These are phyloP conservation scores for Garrulus glandarius DNA, from an alignment of 2,797 vertebrate species.

Conservation along the genomic window DNA sequence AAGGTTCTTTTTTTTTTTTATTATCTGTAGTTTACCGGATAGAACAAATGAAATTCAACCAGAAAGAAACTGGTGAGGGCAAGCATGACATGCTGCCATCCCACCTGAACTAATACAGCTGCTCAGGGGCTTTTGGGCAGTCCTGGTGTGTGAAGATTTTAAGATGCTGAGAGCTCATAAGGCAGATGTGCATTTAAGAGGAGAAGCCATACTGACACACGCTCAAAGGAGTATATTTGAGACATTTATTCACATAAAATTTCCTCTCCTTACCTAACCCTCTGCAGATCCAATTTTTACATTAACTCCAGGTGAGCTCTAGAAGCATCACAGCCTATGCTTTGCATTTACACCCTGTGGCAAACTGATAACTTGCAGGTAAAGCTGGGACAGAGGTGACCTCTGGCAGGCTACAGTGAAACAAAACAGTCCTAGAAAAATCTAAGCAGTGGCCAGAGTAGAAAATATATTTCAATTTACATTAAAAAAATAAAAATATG, in stretches of 20 bases:
- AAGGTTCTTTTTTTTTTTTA: not conserved
- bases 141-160: not conserved
- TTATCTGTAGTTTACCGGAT: not conserved
- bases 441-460: not conserved
- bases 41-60: not conserved
- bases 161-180: not conserved
- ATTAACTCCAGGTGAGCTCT: not conserved
- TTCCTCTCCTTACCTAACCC: not conserved
- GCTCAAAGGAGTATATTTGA: not conserved
- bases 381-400: not conserved
- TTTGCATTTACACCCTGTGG: not conserved
- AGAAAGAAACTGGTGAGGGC: not conserved
- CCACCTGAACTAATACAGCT: not conserved
- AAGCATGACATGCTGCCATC: not conserved
- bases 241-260: not conserved
- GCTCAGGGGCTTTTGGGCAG: not conserved
- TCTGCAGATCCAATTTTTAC: not conserved
- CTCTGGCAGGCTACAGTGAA: not conserved
- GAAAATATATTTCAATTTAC: not conserved
- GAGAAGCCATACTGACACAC: not conserved
- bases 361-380: not conserved
- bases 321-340: not conserved
- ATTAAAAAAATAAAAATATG: accelerated
- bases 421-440: not conserved
- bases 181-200: not conserved